These are phyloP conservation scores for Garra rufa DNA, from an alignment of 2,113 vertebrate species.

Conservation along the genomic window DNA sequence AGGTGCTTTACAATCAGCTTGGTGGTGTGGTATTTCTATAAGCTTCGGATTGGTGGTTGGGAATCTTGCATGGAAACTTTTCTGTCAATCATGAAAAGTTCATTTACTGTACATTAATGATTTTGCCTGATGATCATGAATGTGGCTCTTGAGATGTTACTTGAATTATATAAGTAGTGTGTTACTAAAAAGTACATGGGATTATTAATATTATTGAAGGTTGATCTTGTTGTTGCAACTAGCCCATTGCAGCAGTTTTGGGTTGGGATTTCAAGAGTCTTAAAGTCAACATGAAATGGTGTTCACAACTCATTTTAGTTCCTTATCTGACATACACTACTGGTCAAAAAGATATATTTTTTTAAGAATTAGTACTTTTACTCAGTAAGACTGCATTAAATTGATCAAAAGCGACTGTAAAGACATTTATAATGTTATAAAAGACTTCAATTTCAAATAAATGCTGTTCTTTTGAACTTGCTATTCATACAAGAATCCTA, in stretches of 20 bases:
- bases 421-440: background rate
- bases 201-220: background rate
- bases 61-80: background rate
- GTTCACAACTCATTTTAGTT: background rate
- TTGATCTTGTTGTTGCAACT: background rate
- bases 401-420: background rate
- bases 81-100: background rate
- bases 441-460: background rate
- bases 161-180: background rate
- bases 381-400: background rate
- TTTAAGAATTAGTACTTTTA: background rate
- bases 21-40: slow-evolving; percentile 28
- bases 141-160: background rate
- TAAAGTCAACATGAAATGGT: background rate
- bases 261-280: background rate
- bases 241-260: background rate
- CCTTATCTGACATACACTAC: background rate
- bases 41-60: slow-evolving; percentile 11
- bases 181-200: background rate
- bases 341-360: background rate
- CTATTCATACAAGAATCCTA: background rate
- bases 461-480: background rate
- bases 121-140: background rate
- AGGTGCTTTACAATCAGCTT: background rate
- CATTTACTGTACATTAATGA: background rate